Evolutionary conservation across 1,140 invertebrate genomes (phyloP).

Genomic region (Adelges cooleyi): DNA sequence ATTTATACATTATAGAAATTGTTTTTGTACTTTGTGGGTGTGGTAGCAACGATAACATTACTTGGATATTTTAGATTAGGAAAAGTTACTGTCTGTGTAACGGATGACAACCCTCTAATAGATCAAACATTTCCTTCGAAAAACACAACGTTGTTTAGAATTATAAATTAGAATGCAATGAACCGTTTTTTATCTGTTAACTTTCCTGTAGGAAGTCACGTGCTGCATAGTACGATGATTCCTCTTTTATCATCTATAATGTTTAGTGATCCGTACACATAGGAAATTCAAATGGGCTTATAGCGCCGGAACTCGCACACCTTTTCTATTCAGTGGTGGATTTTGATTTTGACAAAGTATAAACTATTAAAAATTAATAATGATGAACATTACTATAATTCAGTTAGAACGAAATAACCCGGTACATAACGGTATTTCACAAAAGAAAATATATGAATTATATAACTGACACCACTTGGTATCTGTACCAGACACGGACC

Average conservation of each 20-base stretch:
- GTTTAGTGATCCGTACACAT: constrained; percentile 16
- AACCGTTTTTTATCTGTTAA: constrained; percentile 11
- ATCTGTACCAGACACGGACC: constrained; percentile 21
- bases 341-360: neutral
- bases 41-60: too few relatives aligned
- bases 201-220: constrained; percentile 22
- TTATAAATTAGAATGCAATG: constrained; percentile 16
- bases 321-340: neutral
- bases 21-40: too few relatives aligned
- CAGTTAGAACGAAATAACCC: too few relatives aligned
- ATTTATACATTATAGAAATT: too few relatives aligned
- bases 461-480: neutral
- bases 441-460: constrained; percentile 2
- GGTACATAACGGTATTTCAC: too few relatives aligned
- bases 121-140: constrained; percentile 14
- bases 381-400: too few relatives aligned
- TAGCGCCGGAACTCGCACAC: constrained; percentile 19
- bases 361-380: neutral
- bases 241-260: neutral
- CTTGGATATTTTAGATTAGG: too few relatives aligned
- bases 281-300: constrained; percentile 17
- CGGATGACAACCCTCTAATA: constrained; percentile 8
- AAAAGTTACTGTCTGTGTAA: too few relatives aligned
- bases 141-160: constrained; percentile 12
- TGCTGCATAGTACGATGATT: constrained; percentile 3